Conservation (phyloP, 1,140 invertebrate species). For the Drosophila seguyi region DNA sequence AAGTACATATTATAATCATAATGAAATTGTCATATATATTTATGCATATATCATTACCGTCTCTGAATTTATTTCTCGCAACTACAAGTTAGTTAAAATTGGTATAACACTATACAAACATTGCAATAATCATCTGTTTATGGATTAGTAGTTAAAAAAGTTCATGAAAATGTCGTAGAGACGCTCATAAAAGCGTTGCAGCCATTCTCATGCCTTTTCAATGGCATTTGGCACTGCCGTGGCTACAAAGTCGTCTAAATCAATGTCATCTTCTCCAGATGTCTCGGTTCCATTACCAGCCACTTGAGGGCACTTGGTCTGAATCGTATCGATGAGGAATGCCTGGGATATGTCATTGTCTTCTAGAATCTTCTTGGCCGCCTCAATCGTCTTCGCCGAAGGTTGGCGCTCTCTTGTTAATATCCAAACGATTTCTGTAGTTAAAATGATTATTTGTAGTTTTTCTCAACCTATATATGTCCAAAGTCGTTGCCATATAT, state of each 20-base stretch:
- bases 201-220: constrained; percentile 63
- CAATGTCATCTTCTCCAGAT: constrained; percentile 5
- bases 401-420: constrained; percentile 71
- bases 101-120: background rate
- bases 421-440: constrained; percentile 74
- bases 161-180: constrained; percentile 63
- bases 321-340: constrained; percentile 62
- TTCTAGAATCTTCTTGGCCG: constrained; percentile 64
- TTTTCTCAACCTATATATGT: too few species aligned
- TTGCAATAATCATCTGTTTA: background rate
- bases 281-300: constrained; percentile 37
- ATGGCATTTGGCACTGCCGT: constrained; percentile 50
- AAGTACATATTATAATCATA: too few species aligned
- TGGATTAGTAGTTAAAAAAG: constrained; percentile 47
- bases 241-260: constrained; percentile 41
- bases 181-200: constrained; percentile 69
- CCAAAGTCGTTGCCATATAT: too few species aligned
- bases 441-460: background rate
- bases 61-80: constrained; percentile 3
- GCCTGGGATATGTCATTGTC: constrained; percentile 58
- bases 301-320: constrained; percentile 62
- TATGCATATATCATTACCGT: background rate
- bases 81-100: constrained; percentile 10
- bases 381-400: constrained; percentile 22
- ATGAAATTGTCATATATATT: too few species aligned